Conservation (phyloP, 2,888 invertebrate genomes). For the Eristalinus sepulchralis region DNA sequence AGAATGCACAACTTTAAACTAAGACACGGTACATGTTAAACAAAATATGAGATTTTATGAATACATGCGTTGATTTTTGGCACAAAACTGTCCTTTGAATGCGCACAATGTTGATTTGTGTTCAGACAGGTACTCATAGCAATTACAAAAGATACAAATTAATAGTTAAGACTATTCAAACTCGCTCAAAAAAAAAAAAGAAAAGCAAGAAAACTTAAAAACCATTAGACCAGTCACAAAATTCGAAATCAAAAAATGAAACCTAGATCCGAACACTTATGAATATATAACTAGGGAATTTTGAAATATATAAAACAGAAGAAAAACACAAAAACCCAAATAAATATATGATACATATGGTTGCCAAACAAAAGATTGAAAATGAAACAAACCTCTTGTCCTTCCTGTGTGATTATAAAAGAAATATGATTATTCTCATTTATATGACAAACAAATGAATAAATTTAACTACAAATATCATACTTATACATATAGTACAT, state of each 20-base stretch:
- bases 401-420: constrained; percentile 81
- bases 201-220: neutral
- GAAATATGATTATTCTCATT: constrained; percentile 67
- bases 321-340: constrained; percentile 72
- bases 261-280: constrained; percentile 16
- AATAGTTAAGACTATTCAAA: constrained; percentile 10
- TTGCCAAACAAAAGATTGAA: constrained; percentile 67
- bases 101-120: no score
- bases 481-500: constrained; percentile 8
- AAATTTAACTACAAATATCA: neutral
- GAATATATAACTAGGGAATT: neutral
- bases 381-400: constrained; percentile 85
- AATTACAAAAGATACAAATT: constrained; percentile 7
- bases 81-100: no score
- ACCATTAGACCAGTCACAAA: neutral
- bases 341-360: constrained; percentile 69
- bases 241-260: constrained; percentile 6
- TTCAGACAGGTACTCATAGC: neutral
- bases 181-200: neutral
- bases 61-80: no score
- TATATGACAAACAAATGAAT: constrained; percentile 11
- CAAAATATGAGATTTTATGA: no score
- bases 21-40: no score
- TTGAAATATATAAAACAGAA: constrained; percentile 26
- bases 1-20: no score